Conservation (phyloP, 2,113 vertebrate species). For the Nicator chloris region DNA sequence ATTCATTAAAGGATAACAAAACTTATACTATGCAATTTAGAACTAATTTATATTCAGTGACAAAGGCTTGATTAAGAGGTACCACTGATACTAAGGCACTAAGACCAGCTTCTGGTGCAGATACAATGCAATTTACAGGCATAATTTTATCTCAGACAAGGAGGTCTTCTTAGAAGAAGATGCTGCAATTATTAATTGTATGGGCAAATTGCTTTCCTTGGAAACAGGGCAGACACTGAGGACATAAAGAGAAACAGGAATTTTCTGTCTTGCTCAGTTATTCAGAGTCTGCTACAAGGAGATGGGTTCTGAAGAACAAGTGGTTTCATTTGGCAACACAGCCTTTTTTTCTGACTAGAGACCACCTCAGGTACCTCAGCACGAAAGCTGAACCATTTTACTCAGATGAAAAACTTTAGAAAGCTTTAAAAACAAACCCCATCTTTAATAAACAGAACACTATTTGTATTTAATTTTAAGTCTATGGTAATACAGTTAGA, state of each 20-base stretch:
- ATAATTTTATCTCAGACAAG: background rate
- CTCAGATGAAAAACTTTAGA: background rate
- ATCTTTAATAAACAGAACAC: background rate
- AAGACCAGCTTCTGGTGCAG: background rate
- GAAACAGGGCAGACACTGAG: background rate
- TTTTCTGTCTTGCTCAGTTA: background rate
- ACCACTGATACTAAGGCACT: background rate
- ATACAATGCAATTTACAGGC: background rate
- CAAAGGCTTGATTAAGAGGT: background rate
- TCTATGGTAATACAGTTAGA: background rate
- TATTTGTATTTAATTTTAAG: accelerated
- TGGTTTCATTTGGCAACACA: background rate
- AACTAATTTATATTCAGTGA: background rate
- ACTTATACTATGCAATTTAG: background rate
- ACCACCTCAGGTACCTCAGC: background rate
- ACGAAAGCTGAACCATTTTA: background rate
- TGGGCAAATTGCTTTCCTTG: background rate
- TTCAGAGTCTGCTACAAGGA: background rate
- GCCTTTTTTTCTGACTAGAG: background rate
- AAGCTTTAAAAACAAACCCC: background rate
- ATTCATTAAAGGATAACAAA: background rate
- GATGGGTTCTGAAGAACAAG: background rate
- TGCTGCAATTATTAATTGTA: background rate
- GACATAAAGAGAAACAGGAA: background rate
- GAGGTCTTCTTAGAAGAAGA: background rate